Conservation (phyloP, 2,797 vertebrate species). For the Crypturellus tataupa region DNA sequence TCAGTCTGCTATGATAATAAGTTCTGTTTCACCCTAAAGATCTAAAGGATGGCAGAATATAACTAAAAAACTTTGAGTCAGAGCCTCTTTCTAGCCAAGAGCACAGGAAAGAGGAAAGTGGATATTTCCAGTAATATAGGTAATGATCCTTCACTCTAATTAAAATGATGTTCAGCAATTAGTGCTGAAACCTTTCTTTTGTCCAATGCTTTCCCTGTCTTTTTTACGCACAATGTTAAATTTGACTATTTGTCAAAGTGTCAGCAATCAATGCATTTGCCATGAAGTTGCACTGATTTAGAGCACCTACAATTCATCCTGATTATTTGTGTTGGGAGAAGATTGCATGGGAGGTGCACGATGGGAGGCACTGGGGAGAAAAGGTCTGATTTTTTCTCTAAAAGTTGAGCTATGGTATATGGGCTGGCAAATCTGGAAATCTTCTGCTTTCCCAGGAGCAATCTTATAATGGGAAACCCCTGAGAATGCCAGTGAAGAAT, state of each 20-base stretch:
- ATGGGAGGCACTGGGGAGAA: neutral
- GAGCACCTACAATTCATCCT: neutral
- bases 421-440: neutral
- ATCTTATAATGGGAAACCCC: neutral
- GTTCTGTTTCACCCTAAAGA: neutral
- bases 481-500: neutral
- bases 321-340: rapidly evolving
- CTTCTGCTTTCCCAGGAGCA: neutral
- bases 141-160: neutral
- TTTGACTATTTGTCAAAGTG: neutral
- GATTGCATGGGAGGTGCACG: rapidly evolving
- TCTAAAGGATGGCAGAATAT: neutral
- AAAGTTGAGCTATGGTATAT: neutral
- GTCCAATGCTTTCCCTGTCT: neutral
- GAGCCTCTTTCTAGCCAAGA: neutral
- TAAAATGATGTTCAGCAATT: neutral
- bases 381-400: neutral
- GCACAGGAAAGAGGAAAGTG: neutral
- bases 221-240: neutral
- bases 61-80: neutral
- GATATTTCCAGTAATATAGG: neutral
- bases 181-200: neutral
- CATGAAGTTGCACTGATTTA: neutral
- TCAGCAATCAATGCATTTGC: rapidly evolving
- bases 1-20: neutral